Evolutionary conservation across 2,113 vertebrate species (phyloP).

Genomic region (Myiozetetes cayanensis): DNA sequence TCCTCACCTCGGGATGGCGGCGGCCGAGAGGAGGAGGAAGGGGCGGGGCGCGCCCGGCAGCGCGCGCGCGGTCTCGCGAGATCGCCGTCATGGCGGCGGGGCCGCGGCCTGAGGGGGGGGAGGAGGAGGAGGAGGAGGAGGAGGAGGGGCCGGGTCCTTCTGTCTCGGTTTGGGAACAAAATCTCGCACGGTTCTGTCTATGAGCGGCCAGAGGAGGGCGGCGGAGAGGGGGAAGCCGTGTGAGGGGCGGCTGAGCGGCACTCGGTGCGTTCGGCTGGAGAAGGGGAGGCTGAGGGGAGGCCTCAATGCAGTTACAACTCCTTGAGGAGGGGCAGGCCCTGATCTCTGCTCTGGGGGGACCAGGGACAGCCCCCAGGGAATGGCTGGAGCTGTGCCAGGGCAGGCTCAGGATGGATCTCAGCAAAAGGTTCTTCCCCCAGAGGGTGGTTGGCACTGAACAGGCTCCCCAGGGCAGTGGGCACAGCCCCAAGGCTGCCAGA

Average conservation of each 20-base stretch:
- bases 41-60: background rate
- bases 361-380: background rate
- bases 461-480: background rate
- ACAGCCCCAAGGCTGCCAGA: background rate
- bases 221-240: accelerated
- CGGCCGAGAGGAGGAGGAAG: background rate
- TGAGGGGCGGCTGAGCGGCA: background rate
- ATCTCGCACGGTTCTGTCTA: too few species aligned
- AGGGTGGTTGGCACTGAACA: background rate
- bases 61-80: background rate
- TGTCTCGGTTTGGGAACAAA: too few species aligned
- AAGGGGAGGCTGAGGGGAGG: background rate
- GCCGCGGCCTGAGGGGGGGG: accelerated
- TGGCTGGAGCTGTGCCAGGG: background rate
- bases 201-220: too few species aligned
- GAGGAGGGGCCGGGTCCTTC: too few species aligned
- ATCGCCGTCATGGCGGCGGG: accelerated
- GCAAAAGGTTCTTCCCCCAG: background rate
- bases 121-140: accelerated
- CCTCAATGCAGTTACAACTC: too few species aligned
- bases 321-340: background rate
- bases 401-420: accelerated
- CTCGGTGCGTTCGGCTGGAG: background rate
- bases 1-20: background rate
- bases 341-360: background rate